Evolutionary conservation across 2,888 invertebrate genomes (phyloP).

Genomic region (Cordylochernes scorpioides): DNA sequence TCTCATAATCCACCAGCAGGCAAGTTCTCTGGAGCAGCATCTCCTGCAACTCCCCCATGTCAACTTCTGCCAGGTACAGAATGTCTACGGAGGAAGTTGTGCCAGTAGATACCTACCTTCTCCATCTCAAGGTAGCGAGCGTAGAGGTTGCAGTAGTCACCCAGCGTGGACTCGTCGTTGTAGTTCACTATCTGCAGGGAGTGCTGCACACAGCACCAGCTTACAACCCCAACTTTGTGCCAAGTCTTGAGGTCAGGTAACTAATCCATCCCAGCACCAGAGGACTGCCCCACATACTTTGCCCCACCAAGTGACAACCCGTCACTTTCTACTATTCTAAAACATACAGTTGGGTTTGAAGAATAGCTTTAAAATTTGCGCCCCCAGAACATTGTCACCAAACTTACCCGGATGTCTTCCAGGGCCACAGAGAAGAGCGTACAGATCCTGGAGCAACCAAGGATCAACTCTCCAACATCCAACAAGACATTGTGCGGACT

Average conservation of each 20-base stretch:
- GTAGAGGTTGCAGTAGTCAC: constrained; percentile 20
- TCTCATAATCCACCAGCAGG: constrained; percentile 22
- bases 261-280: no score
- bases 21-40: constrained; percentile 22
- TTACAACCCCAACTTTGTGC: no score
- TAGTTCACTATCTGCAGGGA: constrained; percentile 19
- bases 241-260: no score
- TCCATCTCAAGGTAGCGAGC: constrained; percentile 20
- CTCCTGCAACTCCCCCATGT: constrained; percentile 20
- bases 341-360: no score
- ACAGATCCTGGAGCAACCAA: constrained; percentile 16
- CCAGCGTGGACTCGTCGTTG: constrained; percentile 21
- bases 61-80: no score
- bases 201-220: constrained; percentile 18
- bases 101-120: constrained; percentile 16
- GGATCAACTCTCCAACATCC: not conserved
- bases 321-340: not conserved
- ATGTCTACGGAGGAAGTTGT: not conserved
- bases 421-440: constrained; percentile 18
- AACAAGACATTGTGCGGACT: not conserved
- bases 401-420: constrained; percentile 18
- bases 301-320: no score
- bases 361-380: no score
- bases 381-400: no score
- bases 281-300: no score